Conservation (phyloP, 2,797 vertebrate species). For the Odontamblyopus rebecca region DNA sequence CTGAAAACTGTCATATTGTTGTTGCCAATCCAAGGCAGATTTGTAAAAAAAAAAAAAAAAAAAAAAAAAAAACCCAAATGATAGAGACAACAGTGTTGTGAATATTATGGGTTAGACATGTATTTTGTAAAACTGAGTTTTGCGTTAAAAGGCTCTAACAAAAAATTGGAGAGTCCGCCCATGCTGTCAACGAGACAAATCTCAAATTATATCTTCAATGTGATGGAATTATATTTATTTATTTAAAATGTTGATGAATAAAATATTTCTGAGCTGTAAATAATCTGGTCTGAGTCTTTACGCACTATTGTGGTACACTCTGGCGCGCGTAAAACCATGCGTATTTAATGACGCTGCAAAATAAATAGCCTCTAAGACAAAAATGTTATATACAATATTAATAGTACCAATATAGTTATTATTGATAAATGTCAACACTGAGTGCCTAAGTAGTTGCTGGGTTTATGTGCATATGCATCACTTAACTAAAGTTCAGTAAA, state of each 20-base stretch:
- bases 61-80: conserved; percentile 33
- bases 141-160: conserved; percentile 60
- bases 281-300: conserved; percentile 35
- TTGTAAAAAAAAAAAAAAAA: conserved; percentile 52
- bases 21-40: conserved; percentile 68
- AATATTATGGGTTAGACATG: conserved; percentile 58
- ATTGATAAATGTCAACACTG: neutral
- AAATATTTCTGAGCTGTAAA: conserved; percentile 78
- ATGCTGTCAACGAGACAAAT: conserved; percentile 57
- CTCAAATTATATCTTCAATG: conserved; percentile 81
- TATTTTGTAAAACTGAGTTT: conserved; percentile 72
- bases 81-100: conserved; percentile 60
- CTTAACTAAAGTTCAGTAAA: neutral
- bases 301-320: conserved; percentile 45
- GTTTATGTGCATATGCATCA: neutral
- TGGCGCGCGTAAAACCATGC: conserved; percentile 14
- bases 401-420: neutral
- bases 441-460: neutral
- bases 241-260: conserved; percentile 89
- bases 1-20: conserved; percentile 72
- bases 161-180: conserved; percentile 49
- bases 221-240: conserved; percentile 96
- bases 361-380: neutral
- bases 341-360: neutral
- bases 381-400: neutral